Evolutionary conservation across 1,140 invertebrate species (phyloP).

Genomic region (Brachionus koreanus): DNA sequence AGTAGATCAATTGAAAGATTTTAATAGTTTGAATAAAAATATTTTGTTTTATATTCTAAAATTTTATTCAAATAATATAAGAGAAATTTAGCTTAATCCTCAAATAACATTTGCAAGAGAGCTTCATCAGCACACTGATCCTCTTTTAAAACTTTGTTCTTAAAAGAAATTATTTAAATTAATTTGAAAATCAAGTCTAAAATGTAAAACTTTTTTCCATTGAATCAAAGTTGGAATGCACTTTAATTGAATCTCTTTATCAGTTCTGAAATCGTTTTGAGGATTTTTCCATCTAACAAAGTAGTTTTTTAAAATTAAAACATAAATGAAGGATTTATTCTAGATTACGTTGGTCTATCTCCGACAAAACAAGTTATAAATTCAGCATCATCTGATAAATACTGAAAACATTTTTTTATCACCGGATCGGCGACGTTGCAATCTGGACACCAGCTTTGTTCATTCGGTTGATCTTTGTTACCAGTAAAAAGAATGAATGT

Average conservation of each 20-base stretch:
- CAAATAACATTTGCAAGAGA: constrained; percentile 24
- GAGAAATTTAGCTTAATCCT: constrained; percentile 14
- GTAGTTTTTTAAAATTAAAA: background rate
- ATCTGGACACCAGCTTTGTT: constrained; percentile 45
- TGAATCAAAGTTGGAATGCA: constrained; percentile 20
- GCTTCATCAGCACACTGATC: constrained; percentile 42
- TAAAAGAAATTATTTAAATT: background rate
- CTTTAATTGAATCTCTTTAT: constrained; percentile 33
- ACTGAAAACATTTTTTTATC: constrained; percentile 12
- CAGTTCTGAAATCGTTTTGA: constrained; percentile 30
- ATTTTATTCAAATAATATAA: too few species aligned
- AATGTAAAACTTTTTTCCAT: constrained; percentile 33
- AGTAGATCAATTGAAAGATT: too few species aligned
- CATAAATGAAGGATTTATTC: background rate
- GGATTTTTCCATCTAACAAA: constrained; percentile 37
- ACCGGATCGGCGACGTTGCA: constrained; percentile 45
- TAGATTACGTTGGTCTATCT: constrained; percentile 10
- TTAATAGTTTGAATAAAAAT: too few species aligned
- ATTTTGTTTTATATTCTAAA: too few species aligned
- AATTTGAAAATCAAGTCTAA: background rate
- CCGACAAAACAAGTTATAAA: constrained; percentile 44
- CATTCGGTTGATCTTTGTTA: constrained; percentile 41
- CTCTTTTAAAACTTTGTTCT: constrained; percentile 31
- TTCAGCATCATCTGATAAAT: background rate
- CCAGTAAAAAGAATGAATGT: constrained; percentile 43